Base-by-base conservation (phyloP, 2,797 vertebrate species). In the Buphagus erythrorhynchus region DNA sequence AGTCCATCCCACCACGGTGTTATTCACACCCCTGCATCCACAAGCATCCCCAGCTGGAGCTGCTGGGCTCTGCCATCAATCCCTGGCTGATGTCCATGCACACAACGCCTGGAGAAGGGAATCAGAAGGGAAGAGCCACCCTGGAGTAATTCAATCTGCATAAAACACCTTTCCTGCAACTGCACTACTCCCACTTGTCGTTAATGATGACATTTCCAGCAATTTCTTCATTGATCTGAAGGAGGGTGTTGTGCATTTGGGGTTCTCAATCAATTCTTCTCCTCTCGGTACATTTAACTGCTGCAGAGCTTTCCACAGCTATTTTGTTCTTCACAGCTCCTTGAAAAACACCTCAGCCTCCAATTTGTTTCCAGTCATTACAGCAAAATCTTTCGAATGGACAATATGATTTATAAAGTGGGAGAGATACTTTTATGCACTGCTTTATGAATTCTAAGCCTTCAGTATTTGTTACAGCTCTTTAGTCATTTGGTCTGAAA, bases 301-400 rank as follows among this genome's bases (percentile, higher is more conserved):
- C 61, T 46, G 65, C 52, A 71, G 38, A 75, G 52, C 72, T 84
- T 84, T 62, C 36, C 73, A 33, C 66, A 68, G 73, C 21, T 51
- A 45, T 95, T 90, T 91, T 81, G 87, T 45, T 91, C 73, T 52
- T 84, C 67, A 29, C 43, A 73, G 88, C 17, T 68, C 62, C 86
- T 93, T 78, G 69, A 90, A 90, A 93, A 92, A 93, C 55, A 84
- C 58, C 74, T 93, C 92, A 77, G 88, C 55, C 67, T 90, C 62
- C 67, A 79, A 92, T 95, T 85, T 84, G 62, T 80, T 87, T 86
- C 74, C 86, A 93, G 83, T 88, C 79, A 90, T 96, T 93, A 93
- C 61, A 96, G 40, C 54, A 84, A 90, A 88, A 88, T 88, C 72
- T 95, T 88, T 94, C 1, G 0, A 93, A 92, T 0, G 21, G 79